phyloP scores from a whole-genome alignment of 2,113 vertebrate species.

The Formicarius rufipectus region DNA sequence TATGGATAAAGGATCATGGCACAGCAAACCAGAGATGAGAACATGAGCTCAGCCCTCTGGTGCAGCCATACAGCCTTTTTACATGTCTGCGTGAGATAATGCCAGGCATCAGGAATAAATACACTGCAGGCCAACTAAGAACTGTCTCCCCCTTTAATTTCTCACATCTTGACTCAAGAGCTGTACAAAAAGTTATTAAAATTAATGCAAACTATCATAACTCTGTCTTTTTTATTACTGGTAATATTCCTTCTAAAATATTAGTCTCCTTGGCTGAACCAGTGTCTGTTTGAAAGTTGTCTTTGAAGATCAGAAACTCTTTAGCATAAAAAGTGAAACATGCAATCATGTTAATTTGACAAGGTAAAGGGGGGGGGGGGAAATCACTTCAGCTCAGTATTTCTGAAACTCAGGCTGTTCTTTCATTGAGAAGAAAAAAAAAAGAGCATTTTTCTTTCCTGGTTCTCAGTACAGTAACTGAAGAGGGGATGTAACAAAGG shows the following conservation, averaged over 20 bases:
- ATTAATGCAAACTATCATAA: conserved; percentile 74
- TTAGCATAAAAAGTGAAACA: conserved; percentile 62
- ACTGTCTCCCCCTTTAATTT: conserved; percentile 41
- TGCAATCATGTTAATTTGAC: conserved; percentile 59
- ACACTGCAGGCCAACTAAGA: conserved; percentile 27
- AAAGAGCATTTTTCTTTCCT: not conserved
- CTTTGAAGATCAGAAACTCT: conserved; percentile 62
- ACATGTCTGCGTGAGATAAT: not conserved
- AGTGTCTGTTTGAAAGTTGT: conserved; percentile 62
- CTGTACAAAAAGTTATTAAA: conserved; percentile 70
- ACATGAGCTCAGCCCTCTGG: not conserved
- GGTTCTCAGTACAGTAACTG: not conserved
- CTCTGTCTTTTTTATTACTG: conserved; percentile 69
- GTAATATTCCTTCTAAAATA: conserved; percentile 72
- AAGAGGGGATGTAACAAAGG: conserved; percentile 10
- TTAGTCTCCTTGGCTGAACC: conserved; percentile 60
- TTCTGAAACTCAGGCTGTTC: conserved; percentile 50
- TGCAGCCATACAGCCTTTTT: not conserved
- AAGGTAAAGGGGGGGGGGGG: not conserved
- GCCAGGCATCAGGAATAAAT: not conserved
- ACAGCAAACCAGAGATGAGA: not conserved
- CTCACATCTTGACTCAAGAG: conserved; percentile 54
- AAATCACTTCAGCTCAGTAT: conserved; percentile 11
- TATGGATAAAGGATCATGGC: rapidly evolving
- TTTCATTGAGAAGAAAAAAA: not conserved